Conservation (phyloP, 1,140 invertebrate genomes). For the Drosophila tristis region DNA sequence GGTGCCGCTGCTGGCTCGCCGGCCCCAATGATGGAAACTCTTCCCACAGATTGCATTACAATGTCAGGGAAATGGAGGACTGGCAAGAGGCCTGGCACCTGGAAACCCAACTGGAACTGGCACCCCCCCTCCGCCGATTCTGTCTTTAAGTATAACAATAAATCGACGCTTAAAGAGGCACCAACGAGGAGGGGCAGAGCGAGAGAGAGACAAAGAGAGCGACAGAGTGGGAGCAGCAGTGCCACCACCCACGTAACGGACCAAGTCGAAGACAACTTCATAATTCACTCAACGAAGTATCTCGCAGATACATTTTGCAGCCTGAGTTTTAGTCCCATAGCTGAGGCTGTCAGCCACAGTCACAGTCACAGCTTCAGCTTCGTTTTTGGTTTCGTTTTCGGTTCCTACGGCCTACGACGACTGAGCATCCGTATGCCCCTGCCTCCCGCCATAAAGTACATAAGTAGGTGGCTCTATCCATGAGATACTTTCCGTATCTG, state of each 20-base stretch:
- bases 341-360: slow-evolving; percentile 33
- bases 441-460: slow-evolving; percentile 18
- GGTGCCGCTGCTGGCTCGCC: slow-evolving; percentile 24
- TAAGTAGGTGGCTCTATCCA: slow-evolving; percentile 58
- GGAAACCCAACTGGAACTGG: too few species aligned
- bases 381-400: too few species aligned
- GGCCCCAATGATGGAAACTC: slow-evolving; percentile 60
- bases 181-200: not conserved
- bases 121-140: not conserved
- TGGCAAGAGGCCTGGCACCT: too few species aligned
- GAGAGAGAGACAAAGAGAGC: not conserved
- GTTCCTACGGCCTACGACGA: slow-evolving; percentile 14
- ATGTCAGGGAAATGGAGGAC: slow-evolving; percentile 30
- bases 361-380: slow-evolving; percentile 10
- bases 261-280: slow-evolving; percentile 63
- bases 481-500: slow-evolving; percentile 43
- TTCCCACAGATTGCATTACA: slow-evolving; percentile 48
- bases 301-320: not conserved
- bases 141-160: slow-evolving; percentile 68
- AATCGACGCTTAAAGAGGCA: slow-evolving; percentile 60
- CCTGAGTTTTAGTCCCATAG: not conserved
- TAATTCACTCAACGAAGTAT: slow-evolving; percentile 68
- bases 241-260: slow-evolving; percentile 61
- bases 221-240: slow-evolving; percentile 2
- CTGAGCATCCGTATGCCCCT: slow-evolving; percentile 8